Evolutionary conservation across 2,888 invertebrate species (phyloP).

Genomic region (Asteroscopus sphinx): DNA sequence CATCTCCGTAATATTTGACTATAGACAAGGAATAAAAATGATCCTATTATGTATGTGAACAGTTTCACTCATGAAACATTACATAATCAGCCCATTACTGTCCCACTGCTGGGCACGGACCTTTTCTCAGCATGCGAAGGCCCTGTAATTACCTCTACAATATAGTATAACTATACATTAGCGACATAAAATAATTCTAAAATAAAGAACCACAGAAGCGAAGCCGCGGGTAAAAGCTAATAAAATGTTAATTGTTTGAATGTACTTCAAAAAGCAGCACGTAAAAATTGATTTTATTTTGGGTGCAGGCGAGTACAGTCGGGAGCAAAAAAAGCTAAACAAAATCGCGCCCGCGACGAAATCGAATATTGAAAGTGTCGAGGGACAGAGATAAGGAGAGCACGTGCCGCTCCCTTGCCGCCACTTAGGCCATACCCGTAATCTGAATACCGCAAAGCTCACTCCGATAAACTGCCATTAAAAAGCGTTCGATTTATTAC

Average conservation of each 20-base stretch:
- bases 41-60: no score
- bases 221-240: no score
- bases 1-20: slow-evolving; percentile 38
- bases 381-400: slow-evolving; percentile 85
- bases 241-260: slow-evolving; percentile 59
- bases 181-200: no score
- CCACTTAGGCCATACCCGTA: slow-evolving; percentile 85
- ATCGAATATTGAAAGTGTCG: slow-evolving; percentile 89
- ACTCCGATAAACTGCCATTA: slow-evolving; percentile 89
- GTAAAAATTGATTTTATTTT: slow-evolving; percentile 64
- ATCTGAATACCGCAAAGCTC: slow-evolving; percentile 89
- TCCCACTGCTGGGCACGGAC: no score
- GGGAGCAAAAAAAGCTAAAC: slow-evolving; percentile 64
- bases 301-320: slow-evolving; percentile 59
- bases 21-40: slow-evolving; percentile 41
- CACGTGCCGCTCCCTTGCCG: slow-evolving; percentile 86
- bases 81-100: no score
- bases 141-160: no score
- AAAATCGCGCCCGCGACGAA: slow-evolving; percentile 79
- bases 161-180: no score
- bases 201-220: no score
- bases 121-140: no score
- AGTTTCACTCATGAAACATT: no score
- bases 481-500: slow-evolving; percentile 90
- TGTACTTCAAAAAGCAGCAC: slow-evolving; percentile 61